These are phyloP conservation scores for Anguilla obscura DNA, from an alignment of 2,797 vertebrate species.

Conservation along the genomic window DNA sequence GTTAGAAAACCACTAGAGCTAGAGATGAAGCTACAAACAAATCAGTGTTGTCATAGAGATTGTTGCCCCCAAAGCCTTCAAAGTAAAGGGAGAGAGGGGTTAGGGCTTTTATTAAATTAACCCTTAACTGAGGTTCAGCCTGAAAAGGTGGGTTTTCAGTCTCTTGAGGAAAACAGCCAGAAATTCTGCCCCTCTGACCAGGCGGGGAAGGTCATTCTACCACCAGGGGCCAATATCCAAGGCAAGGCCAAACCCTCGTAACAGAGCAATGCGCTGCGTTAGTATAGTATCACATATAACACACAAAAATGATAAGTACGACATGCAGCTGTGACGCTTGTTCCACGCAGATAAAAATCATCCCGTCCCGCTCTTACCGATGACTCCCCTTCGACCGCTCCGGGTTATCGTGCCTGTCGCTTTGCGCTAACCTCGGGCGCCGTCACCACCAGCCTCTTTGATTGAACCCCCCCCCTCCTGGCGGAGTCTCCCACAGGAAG, in stretches of 20 bases:
- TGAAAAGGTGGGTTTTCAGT: background rate
- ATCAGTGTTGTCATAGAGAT: background rate
- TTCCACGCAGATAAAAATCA: background rate
- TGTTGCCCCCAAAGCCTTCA: background rate
- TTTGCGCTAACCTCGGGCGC: background rate
- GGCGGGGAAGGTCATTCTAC: background rate
- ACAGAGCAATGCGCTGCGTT: background rate
- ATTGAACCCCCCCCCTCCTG: background rate
- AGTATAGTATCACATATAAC: background rate
- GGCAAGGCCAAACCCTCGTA: background rate
- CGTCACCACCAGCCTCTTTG: background rate
- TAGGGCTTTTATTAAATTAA: background rate
- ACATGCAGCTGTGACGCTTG: background rate
- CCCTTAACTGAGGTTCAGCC: background rate
- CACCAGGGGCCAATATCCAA: background rate
- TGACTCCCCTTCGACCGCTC: background rate
- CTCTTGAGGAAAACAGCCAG: background rate
- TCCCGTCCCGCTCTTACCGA: background rate
- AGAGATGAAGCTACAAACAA: background rate
- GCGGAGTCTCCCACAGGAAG: conserved; percentile 9
- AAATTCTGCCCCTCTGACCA: background rate
- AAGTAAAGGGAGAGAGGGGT: background rate
- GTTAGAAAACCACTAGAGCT: background rate
- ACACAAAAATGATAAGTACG: background rate
- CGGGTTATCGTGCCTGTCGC: background rate